These are phyloP conservation scores for Yasuhikotakia modesta DNA, from an alignment of 2,797 vertebrate species.

Conservation along the genomic window DNA sequence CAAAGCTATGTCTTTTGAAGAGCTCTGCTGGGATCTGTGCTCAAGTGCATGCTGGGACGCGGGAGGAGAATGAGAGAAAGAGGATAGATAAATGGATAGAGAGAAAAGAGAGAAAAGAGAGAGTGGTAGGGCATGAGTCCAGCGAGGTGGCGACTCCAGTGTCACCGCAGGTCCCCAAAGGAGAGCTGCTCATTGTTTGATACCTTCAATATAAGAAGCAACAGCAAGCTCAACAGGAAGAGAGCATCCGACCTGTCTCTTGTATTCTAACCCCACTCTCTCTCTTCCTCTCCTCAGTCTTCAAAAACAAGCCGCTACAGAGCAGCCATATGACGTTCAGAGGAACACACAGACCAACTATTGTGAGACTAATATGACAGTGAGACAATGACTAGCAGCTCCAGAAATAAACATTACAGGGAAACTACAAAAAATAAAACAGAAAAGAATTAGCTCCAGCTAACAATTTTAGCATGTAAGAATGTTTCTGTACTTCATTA, in stretches of 20 bases:
- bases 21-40: conserved; percentile 76
- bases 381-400: not conserved
- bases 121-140: conserved; percentile 73
- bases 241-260: conserved; percentile 14
- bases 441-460: not conserved
- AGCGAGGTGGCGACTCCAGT: conserved; percentile 72
- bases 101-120: conserved; percentile 29
- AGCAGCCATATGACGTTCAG: conserved; percentile 8
- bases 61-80: conserved; percentile 42
- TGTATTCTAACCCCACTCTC: not conserved
- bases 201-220: conserved; percentile 75
- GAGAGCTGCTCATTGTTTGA: conserved; percentile 78
- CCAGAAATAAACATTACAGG: not conserved
- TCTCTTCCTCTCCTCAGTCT: conserved; percentile 29
- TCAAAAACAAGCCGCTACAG: conserved; percentile 43
- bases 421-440: not conserved
- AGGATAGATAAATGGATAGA: conserved; percentile 58
- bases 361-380: not conserved
- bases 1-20: conserved; percentile 82
- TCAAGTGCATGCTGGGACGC: conserved; percentile 49
- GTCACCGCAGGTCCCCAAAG: conserved; percentile 73
- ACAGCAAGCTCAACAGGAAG: conserved; percentile 35
- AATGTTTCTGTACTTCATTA: too few species aligned
- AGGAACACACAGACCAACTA: conserved; percentile 8
- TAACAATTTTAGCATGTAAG: not conserved